phyloP scores from a whole-genome alignment of 2,888 invertebrate species.

The Cybosia mesomella region DNA sequence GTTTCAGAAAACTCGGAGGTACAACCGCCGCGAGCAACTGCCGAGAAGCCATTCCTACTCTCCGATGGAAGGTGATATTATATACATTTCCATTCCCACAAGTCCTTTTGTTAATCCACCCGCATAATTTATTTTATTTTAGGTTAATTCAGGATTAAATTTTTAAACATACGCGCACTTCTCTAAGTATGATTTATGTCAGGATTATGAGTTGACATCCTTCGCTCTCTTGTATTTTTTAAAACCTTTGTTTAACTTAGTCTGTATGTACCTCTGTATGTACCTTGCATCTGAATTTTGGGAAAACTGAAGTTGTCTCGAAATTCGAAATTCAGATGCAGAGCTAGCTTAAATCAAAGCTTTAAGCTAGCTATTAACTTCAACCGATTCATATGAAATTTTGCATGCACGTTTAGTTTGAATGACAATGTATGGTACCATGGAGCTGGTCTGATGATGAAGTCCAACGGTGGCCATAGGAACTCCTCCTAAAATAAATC shows the following conservation, averaged over 20 bases:
- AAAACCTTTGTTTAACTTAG: neutral
- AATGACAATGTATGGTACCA: no score
- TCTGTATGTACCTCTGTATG: no score
- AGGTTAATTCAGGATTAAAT: neutral
- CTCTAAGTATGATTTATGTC: neutral
- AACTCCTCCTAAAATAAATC: no score
- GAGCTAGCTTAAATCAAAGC: no score
- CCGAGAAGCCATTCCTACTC: slow-evolving; percentile 94
- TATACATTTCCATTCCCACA: neutral
- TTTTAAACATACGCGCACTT: neutral
- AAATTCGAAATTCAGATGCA: no score
- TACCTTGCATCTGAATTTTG: no score
- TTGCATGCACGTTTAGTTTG: no score
- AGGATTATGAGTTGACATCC: neutral
- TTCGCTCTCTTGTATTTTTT: neutral
- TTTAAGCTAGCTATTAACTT: no score
- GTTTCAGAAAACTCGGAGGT: slow-evolving; percentile 70
- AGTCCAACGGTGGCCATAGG: no score
- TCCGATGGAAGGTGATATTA: slow-evolving; percentile 90
- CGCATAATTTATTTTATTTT: slow-evolving; percentile 24
- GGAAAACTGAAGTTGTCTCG: no score
- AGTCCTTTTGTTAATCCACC: neutral
- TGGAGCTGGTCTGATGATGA: no score
- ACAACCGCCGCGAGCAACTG: slow-evolving; percentile 89
- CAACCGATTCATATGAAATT: no score